phyloP scores from a whole-genome alignment of 1,140 invertebrate species.

The Triops cancriformis region DNA sequence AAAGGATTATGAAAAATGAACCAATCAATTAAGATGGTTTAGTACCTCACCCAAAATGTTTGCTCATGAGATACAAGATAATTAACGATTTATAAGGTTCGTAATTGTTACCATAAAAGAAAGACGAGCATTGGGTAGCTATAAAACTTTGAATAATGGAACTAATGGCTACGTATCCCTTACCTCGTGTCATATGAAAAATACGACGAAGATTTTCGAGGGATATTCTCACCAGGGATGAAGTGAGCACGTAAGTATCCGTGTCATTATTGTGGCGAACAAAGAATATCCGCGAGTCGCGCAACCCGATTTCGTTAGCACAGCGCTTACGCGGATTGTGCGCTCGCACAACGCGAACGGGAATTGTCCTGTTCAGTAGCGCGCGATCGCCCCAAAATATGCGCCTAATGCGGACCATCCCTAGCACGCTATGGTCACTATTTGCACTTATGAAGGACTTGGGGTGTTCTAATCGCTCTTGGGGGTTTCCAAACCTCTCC shows the following conservation, averaged over 20 bases:
- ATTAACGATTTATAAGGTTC: too few species aligned
- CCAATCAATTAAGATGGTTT: too few species aligned
- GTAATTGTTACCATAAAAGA: neutral
- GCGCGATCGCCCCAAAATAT: neutral
- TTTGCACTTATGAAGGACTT: neutral
- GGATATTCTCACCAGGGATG: neutral
- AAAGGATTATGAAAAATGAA: neutral
- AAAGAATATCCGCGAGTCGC: neutral
- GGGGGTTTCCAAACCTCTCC: neutral
- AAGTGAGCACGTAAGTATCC: neutral
- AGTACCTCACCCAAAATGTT: too few species aligned
- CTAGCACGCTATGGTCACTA: neutral
- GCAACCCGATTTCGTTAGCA: neutral
- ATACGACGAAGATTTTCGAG: neutral
- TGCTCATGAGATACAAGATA: too few species aligned
- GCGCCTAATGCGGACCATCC: neutral
- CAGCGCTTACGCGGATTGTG: neutral
- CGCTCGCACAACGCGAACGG: neutral
- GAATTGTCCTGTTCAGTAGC: neutral
- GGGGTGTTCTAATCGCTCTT: neutral
- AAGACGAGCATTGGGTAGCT: neutral
- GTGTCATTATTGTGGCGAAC: neutral
- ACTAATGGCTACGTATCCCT: neutral
- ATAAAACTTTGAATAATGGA: neutral
- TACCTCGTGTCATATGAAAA: neutral